Evolutionary conservation across 2,797 vertebrate species (phyloP).

Genomic region (Rhinella marina): DNA sequence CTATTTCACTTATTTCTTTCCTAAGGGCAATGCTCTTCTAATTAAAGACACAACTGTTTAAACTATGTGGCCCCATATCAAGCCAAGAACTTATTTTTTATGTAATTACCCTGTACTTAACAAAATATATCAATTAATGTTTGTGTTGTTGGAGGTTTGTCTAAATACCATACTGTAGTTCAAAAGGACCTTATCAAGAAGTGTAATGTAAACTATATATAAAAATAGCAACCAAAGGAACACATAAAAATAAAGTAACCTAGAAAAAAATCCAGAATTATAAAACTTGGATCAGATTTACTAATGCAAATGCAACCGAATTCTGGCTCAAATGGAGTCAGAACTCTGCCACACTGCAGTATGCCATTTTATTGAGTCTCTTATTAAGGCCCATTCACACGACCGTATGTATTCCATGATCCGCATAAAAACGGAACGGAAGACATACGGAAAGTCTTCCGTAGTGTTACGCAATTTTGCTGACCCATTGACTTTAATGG

Average conservation of each 20-base stretch:
- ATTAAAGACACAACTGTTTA: neutral
- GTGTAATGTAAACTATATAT: neutral
- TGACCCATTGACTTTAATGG: too few relatives aligned
- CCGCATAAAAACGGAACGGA: too few relatives aligned
- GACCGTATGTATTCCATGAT: too few relatives aligned
- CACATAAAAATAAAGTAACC: neutral
- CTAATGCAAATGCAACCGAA: too few relatives aligned
- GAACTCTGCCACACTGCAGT: too few relatives aligned
- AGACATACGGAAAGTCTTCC: too few relatives aligned
- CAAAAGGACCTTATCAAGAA: neutral
- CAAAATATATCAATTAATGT: neutral
- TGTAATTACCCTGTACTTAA: neutral
- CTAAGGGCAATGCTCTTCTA: slow-evolving; percentile 3
- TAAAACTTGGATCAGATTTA: too few relatives aligned
- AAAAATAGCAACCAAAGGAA: neutral
- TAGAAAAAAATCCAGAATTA: neutral
- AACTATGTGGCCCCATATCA: neutral
- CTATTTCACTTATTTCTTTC: neutral
- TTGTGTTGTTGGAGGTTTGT: neutral
- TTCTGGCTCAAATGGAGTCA: too few relatives aligned
- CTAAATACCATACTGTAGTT: neutral
- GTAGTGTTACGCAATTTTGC: too few relatives aligned
- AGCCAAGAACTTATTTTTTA: neutral
- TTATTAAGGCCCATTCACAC: too few relatives aligned
- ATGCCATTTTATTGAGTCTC: too few relatives aligned